Percentiles rank a stretch among this genome's conserved stretches.
Conservation (phyloP, 2,888 invertebrate genomes). For the Phaedon cochleariae region DNA sequence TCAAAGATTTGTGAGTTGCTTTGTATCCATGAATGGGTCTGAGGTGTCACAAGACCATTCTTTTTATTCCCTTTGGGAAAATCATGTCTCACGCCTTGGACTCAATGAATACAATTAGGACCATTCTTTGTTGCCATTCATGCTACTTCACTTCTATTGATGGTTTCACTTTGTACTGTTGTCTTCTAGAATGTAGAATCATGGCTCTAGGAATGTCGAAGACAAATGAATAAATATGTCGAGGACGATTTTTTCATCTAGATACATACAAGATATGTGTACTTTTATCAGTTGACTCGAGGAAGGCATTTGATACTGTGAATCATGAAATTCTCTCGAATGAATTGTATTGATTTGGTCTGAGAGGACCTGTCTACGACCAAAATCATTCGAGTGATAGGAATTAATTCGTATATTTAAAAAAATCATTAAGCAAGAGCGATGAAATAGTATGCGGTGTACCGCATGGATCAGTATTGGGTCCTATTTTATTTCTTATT, state of each 20-base stretch:
- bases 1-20: constrained; percentile 50
- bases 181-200: background rate
- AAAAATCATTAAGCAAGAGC: no score
- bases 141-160: constrained; percentile 15
- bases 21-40: constrained; percentile 55
- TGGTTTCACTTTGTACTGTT: background rate
- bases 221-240: background rate
- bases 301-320: no score
- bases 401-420: no score
- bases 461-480: no score
- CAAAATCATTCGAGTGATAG: no score
- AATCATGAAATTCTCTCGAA: no score
- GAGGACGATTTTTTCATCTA: background rate
- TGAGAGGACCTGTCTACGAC: no score
- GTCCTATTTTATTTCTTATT: no score
- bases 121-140: constrained; percentile 50
- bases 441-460: no score
- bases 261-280: no score
- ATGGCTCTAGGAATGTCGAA: background rate
- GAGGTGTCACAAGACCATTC: constrained; percentile 55
- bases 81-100: constrained; percentile 57
- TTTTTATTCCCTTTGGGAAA: constrained; percentile 47
- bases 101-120: constrained; percentile 62
- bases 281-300: no score
- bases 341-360: no score